Evolutionary conservation across 2,113 vertebrate species (phyloP).

Genomic region (Prinia subflava): DNA sequence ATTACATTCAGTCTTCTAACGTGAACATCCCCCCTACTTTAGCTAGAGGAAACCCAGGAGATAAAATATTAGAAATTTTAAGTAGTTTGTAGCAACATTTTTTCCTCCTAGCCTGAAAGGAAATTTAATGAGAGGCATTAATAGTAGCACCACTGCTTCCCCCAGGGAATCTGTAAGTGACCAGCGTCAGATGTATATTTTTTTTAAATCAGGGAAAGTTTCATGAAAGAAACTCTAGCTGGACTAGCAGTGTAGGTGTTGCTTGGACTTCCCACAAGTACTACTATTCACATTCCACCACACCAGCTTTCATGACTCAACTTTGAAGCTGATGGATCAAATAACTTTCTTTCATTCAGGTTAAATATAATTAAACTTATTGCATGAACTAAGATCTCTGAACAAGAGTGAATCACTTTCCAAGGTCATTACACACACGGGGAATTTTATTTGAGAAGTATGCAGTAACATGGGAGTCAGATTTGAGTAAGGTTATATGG

Average conservation of each 20-base stretch:
- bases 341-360: not conserved
- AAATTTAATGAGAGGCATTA: not conserved
- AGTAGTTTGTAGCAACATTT: not conserved
- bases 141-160: not conserved
- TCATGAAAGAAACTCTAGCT: not conserved
- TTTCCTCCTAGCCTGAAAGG: not conserved
- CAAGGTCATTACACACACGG: not conserved
- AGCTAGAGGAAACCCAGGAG: not conserved
- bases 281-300: not conserved
- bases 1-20: not conserved
- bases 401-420: not conserved
- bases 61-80: not conserved
- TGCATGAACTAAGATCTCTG: not conserved
- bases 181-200: not conserved
- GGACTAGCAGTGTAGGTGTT: not conserved
- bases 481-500: not conserved
- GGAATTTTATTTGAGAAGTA: not conserved
- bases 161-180: not conserved
- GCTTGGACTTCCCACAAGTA: not conserved
- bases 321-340: not conserved
- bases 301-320: not conserved
- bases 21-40: not conserved
- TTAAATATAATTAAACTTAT: not conserved
- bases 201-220: not conserved
- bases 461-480: not conserved